A percentile compares a stretch with the other conserved stretches of the same genome.
Conservation (phyloP, 1,140 invertebrate genomes). For the Battus philenor region DNA sequence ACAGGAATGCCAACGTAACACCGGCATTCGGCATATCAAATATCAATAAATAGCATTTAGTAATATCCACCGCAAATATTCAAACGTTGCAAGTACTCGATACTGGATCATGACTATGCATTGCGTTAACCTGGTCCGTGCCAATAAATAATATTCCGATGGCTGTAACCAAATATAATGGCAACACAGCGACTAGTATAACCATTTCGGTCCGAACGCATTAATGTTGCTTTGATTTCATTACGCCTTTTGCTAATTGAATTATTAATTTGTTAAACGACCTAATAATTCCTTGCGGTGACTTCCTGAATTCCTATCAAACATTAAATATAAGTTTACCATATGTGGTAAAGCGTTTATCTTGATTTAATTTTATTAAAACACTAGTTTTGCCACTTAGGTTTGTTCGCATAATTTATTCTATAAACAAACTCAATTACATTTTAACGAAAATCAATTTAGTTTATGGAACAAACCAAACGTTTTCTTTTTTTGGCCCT, state of each 20-base stretch:
- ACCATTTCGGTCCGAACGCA: conserved; percentile 6
- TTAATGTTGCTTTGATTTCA: conserved; percentile 13
- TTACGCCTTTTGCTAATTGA: conserved; percentile 11
- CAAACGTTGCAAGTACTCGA: not conserved
- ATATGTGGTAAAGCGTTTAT: too few relatives aligned
- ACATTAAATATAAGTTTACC: not conserved
- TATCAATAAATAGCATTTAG: conserved; percentile 13
- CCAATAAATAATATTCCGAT: conserved; percentile 16
- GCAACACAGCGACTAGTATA: conserved; percentile 1
- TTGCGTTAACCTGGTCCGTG: conserved; percentile 7
- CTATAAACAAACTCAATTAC: too few relatives aligned
- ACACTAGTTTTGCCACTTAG: too few relatives aligned
- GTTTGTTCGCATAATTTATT: too few relatives aligned
- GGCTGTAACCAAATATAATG: conserved; percentile 17
- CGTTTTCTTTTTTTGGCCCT: too few relatives aligned
- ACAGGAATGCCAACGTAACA: conserved; percentile 8
- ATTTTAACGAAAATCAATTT: too few relatives aligned
- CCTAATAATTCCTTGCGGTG: conserved; percentile 4
- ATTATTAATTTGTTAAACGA: conserved; percentile 15
- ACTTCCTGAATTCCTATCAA: conserved; percentile 8
- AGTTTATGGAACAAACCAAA: too few relatives aligned
- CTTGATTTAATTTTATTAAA: too few relatives aligned
- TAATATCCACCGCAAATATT: conserved; percentile 13
- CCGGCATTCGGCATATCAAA: conserved; percentile 8
- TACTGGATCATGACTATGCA: conserved; percentile 20